Evolutionary conservation across 2,797 vertebrate species (phyloP), one percentile per base, ranked within the genome.

Genomic region (Psittacula derbiana): DNA sequence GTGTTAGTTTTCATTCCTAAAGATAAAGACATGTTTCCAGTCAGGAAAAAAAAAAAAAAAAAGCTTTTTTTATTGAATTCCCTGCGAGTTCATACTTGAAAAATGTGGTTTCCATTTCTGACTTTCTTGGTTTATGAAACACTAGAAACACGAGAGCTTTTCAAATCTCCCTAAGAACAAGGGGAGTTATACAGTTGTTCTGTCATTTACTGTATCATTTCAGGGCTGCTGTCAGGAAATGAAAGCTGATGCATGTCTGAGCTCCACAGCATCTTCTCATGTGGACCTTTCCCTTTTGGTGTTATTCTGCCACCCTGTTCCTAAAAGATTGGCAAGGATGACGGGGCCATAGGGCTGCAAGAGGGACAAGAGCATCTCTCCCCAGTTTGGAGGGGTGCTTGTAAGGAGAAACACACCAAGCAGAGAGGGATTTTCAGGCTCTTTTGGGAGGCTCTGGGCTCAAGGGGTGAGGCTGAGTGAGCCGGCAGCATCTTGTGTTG

Each of bases 1-100:
- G 90, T 96, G 93, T 97, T 96, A 92, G 92, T 97, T 98, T 97
- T 95, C 94, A 95, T 97, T 97, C 95, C 97, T 94, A 61, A 85
- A 94, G 93, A 92, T 96, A 95, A 96, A 88, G 75, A 92, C 86
- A 92, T 80, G 92, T 96, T 97, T 97, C 92, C 93, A 94, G 81
- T 85, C 86, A 90, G 87, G 91, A 16, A 33, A 16, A 23, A 97
- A 96, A 53, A 97, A 96, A 53, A 47, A 47, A 97, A 96, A 89
- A 80, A 4, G 86, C 70, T 69, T 93, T 95, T 95, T 93, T 97
- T 94, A 95, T 97, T 97, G 92, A 96, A 83, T 96, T 95, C 83
- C 69, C 66, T 91, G 91, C 62, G 88, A 92, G 93, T 80, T 89
- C 71, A 80, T 93, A 73, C 70, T 93, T 88, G 66, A n/a, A 96